Percentiles rank a stretch among this genome's conserved stretches.
These are phyloP conservation scores for Sialis fuliginosa DNA, from an alignment of 2,888 invertebrate species.

Conservation along the genomic window DNA sequence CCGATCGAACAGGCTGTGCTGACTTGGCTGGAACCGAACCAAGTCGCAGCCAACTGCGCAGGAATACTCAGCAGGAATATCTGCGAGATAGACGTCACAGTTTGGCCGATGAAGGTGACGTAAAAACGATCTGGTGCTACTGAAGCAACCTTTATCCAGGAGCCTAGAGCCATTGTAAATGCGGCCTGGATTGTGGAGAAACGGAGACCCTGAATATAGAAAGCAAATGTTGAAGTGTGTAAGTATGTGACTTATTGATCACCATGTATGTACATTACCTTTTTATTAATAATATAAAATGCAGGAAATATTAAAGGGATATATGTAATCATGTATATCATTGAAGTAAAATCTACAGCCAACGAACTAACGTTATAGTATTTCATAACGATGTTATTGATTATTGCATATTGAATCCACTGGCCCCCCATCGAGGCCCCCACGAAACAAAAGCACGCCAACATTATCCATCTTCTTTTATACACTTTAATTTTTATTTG, in stretches of 20 bases:
- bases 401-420: slow-evolving; percentile 95
- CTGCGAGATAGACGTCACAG: slow-evolving; percentile 35
- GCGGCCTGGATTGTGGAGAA: slow-evolving; percentile 31
- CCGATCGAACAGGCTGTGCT: slow-evolving; percentile 54
- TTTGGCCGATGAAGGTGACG: slow-evolving; percentile 41
- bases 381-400: slow-evolving; percentile 62
- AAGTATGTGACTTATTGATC: too few species aligned
- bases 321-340: slow-evolving; percentile 95
- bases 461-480: slow-evolving; percentile 66
- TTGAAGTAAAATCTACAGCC: slow-evolving; percentile 89
- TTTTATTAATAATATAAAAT: slow-evolving; percentile 86
- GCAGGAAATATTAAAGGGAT: slow-evolving; percentile 95
- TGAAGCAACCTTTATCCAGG: slow-evolving; percentile 40
- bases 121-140: slow-evolving; percentile 38
- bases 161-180: slow-evolving; percentile 36
- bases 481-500: slow-evolving; percentile 30
- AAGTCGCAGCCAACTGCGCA: slow-evolving; percentile 45
- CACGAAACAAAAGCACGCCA: slow-evolving; percentile 71
- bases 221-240: not conserved
- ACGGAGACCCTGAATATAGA: slow-evolving; percentile 31
- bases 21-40: slow-evolving; percentile 46
- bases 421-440: slow-evolving; percentile 88
- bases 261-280: slow-evolving; percentile 40
- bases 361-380: slow-evolving; percentile 57
- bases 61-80: slow-evolving; percentile 49